Evolutionary conservation across 2,888 invertebrate species (phyloP), one percentile per base, ranked within the genome.

Genomic region (Callyntrura guangdongensis): DNA sequence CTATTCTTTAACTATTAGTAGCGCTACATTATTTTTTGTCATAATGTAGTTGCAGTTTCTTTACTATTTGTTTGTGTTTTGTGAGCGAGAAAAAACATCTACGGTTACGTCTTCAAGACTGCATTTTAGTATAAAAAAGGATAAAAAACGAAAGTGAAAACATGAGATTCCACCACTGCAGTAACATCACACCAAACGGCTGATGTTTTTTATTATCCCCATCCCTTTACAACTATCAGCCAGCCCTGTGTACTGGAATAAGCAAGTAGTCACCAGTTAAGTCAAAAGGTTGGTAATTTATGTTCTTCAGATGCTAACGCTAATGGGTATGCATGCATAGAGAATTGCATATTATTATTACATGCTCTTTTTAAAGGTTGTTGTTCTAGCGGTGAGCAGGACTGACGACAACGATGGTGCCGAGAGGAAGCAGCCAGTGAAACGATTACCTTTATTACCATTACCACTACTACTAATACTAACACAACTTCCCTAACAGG

Each of bases 91-190:
- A 36, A 36, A 14, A 53, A 53, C 72, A 64, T 11, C 25, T 59
- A n/a, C 59, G 49, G 49, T 49, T 5, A 20, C 77, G 47, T 61
- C 25, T 64, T 81, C 81, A 87, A 59, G 64, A 53, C 79, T 25
- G 14, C 45, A 85, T 79, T 36, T 81, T 36, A 69, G 81, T 67
- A n/a, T n/a, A 56, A 53, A 67, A 64, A 69, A 81, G 87, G 69
- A 69, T 82, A 88, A 87, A 69, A 88, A 88, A 87, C 49, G 88
- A 88, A 88, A 88, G 88, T 88, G 88, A 88, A 88, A 88, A 88
- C 83, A 82, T 53, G 47, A 47, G 72, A 74, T 81, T 25, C 56
- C 61, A 79, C 86, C 72, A 20, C 36, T 3, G 36, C 6, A 61
- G 12, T 11, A 74, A 74, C 49, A 47, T 49, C 74, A 25, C 22